phyloP scores from a whole-genome alignment of 2,113 vertebrate species.

The Plotosus lineatus region DNA sequence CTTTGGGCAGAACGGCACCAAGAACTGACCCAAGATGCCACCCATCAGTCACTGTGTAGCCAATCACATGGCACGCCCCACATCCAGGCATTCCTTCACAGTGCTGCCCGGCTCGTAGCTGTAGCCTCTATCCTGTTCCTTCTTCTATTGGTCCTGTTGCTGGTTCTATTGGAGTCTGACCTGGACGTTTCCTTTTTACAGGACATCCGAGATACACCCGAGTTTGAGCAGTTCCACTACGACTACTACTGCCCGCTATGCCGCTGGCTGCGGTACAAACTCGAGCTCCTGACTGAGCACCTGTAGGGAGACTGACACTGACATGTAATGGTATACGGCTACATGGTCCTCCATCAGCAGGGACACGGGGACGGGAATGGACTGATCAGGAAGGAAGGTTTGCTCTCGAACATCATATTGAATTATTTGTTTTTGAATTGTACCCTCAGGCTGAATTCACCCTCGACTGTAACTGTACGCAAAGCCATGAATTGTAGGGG shows the following conservation, averaged over 20 bases:
- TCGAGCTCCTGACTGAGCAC: constrained; percentile 81
- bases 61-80: constrained; percentile 80
- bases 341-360: constrained; percentile 20
- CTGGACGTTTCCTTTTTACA: constrained; percentile 95
- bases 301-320: constrained; percentile 82
- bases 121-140: constrained; percentile 71
- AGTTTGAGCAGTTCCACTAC: constrained; percentile 97
- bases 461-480: constrained; percentile 15
- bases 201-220: constrained; percentile 95
- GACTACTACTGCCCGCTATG: constrained; percentile 97
- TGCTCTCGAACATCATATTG: constrained; percentile 45
- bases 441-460: constrained; percentile 28
- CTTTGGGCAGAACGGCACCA: constrained; percentile 85
- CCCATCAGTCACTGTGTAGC: constrained; percentile 75
- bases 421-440: not conserved
- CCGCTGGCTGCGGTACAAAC: constrained; percentile 90
- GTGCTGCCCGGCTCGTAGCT: constrained; percentile 79
- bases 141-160: constrained; percentile 82
- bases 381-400: constrained; percentile 46
- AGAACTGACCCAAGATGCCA: constrained; percentile 82
- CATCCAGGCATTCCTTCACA: constrained; percentile 84
- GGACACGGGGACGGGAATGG: not conserved
- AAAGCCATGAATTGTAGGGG: constrained; percentile 20
- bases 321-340: constrained; percentile 4
- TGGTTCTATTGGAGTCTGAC: constrained; percentile 94